These are phyloP conservation scores for Astyanax mexicanus DNA, from an alignment of 2,797 vertebrate genomes.

Conservation along the genomic window DNA sequence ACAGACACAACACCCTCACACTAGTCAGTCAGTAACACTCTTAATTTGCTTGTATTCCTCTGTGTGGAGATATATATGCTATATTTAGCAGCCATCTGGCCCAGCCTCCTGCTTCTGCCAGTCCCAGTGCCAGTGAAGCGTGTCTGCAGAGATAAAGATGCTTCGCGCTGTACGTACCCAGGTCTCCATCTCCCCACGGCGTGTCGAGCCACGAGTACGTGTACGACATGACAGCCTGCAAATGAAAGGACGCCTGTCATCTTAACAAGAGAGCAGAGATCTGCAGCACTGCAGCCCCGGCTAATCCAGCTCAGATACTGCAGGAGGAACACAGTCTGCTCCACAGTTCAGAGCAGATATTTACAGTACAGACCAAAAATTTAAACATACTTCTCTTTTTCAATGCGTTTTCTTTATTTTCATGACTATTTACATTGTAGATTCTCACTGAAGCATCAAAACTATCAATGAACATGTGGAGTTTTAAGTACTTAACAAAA, in stretches of 20 bases:
- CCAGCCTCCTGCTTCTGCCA: constrained; percentile 11
- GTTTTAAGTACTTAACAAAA: too few relatives aligned
- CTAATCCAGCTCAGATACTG: constrained; percentile 25
- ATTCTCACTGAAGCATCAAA: too few relatives aligned
- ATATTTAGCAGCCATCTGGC: constrained; percentile 22
- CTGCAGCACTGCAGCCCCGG: not conserved
- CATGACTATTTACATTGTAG: too few relatives aligned
- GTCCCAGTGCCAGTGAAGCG: not conserved
- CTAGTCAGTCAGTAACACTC: not conserved
- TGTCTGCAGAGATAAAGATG: constrained; percentile 1
- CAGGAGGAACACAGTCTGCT: not conserved
- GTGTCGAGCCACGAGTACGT: constrained; percentile 86
- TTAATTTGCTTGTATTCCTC: not conserved
- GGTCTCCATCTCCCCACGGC: constrained; percentile 92
- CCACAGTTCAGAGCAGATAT: too few relatives aligned
- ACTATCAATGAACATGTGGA: too few relatives aligned
- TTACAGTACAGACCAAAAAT: too few relatives aligned
- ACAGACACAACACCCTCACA: too few relatives aligned
- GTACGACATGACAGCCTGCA: constrained; percentile 80
- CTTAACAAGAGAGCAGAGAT: constrained; percentile 1
- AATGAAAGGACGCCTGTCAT: constrained; percentile 61
- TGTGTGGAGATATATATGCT: constrained; percentile 31
- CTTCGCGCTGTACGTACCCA: constrained; percentile 81
- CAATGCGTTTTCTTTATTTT: too few relatives aligned
- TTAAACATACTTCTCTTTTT: too few relatives aligned